Evolutionary conservation across 2,888 invertebrate genomes (phyloP), one percentile per base, ranked within the genome.

Genomic region (Pherbina coryleti): DNA sequence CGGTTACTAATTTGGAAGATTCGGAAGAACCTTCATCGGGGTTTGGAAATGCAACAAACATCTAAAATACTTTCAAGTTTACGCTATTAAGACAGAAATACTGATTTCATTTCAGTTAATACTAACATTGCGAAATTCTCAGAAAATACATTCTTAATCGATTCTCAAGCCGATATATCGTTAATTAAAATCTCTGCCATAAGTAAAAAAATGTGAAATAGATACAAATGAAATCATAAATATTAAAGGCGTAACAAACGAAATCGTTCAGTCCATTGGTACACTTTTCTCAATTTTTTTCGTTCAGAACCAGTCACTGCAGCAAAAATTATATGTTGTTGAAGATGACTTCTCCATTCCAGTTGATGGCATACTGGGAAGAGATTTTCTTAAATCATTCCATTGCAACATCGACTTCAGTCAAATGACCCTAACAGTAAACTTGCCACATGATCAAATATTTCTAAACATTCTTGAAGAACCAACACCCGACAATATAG

Each of bases 61-160:
- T 55, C 9, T 55, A 55, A 55, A 55, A 55, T 55, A 14, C 17
- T 55, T 55, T 55, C 55, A 1, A 1, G 19, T 55, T 55, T 55
- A 55, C 17, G 55, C 55, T 14, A 19, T 55, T 19, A 17, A 55
- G 3, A 1, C 55, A 55, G 55, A 55, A 55, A 55, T 5, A 55
- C 55, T 55, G 55, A 55, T 55, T 55, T 55, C n/a, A 55, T 55
- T 14, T 55, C 55, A 55, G 55, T 55, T 17, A 55, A 55, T 55
- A n/a, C 55, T 55, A 14, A 55, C 14, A 55, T 55, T 55, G 55
- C 17, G 14, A 55, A 55, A 55, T 55, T 55, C 19, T 55, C 55
- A 17, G 17, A 55, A 55, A 55, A 55, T 14, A n/a, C 55, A 11
- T 55, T 55, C n/a, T 55, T 55, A 55, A 55, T 55, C 14, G 55